Conservation (phyloP, 2,113 vertebrate genomes). For the Sorex fumeus region DNA sequence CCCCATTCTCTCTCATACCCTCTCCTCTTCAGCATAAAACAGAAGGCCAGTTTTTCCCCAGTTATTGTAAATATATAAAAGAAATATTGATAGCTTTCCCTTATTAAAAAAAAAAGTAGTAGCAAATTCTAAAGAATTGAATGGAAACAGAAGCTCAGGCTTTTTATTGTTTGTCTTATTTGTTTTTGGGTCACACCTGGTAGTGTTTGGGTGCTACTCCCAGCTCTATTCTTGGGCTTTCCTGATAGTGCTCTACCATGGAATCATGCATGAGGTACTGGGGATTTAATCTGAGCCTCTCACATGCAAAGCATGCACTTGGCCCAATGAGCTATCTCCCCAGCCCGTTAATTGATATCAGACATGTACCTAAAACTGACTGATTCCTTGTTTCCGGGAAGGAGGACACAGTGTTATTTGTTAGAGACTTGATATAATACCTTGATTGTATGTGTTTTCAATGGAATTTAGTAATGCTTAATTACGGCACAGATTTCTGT, state of each 20-base stretch:
- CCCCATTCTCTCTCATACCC: not conserved
- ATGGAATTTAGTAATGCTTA: not conserved
- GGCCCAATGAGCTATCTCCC: too few relatives aligned
- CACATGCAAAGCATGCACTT: too few relatives aligned
- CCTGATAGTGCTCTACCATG: too few relatives aligned
- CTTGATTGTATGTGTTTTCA: not conserved
- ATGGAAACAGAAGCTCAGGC: not conserved
- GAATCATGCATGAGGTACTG: too few relatives aligned
- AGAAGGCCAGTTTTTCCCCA: not conserved
- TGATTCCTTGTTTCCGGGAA: too few relatives aligned
- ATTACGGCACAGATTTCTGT: not conserved
- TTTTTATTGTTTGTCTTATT: not conserved
- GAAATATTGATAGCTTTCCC: conserved; percentile 2
- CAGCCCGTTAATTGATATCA: too few relatives aligned
- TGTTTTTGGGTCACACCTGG: not conserved
- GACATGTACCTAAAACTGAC: too few relatives aligned
- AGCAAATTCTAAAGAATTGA: not conserved
- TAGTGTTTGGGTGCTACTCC: not conserved
- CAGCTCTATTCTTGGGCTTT: not conserved
- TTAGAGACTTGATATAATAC: rapidly evolving
- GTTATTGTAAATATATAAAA: not conserved
- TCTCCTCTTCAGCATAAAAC: not conserved
- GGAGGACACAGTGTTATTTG: not conserved
- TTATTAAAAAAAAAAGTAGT: not conserved
- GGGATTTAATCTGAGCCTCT: too few relatives aligned